phyloP scores from a whole-genome alignment of 2,888 invertebrate genomes.

The Melieria picta region DNA sequence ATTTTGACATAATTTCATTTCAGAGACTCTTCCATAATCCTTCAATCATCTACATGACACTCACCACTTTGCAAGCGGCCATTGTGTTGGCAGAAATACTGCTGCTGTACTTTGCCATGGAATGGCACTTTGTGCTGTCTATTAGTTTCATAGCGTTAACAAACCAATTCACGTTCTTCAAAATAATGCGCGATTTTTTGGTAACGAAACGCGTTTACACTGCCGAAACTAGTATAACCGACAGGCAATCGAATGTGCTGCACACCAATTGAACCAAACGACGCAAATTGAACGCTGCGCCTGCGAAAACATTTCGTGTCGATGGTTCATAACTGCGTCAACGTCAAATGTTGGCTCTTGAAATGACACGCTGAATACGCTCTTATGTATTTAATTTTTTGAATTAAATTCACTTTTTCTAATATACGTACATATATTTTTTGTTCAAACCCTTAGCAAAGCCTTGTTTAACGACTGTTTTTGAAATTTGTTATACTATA shows the following conservation, averaged over 20 bases:
- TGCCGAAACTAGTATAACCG: constrained; percentile 51
- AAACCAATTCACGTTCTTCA: constrained; percentile 92
- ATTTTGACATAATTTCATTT: constrained; percentile 49
- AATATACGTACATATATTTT: no score
- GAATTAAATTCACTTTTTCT: no score
- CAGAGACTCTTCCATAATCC: constrained; percentile 91
- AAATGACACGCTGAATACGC: no score
- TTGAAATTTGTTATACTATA: no score
- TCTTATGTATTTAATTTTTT: no score
- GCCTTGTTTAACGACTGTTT: no score
- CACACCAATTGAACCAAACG: neutral
- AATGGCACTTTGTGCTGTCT: constrained; percentile 93
- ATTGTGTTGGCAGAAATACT: constrained; percentile 82
- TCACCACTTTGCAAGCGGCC: constrained; percentile 77
- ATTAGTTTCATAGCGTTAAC: constrained; percentile 86
- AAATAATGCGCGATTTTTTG: constrained; percentile 85
- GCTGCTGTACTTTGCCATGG: constrained; percentile 79
- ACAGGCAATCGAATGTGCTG: neutral
- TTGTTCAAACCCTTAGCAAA: no score
- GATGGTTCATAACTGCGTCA: no score
- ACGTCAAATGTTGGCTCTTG: no score
- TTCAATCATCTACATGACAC: constrained; percentile 76
- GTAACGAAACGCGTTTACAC: constrained; percentile 84
- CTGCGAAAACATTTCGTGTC: no score
- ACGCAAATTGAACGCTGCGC: neutral